Base-by-base conservation (phyloP, 1,140 invertebrate genomes). In the Drosophila mayri region DNA sequence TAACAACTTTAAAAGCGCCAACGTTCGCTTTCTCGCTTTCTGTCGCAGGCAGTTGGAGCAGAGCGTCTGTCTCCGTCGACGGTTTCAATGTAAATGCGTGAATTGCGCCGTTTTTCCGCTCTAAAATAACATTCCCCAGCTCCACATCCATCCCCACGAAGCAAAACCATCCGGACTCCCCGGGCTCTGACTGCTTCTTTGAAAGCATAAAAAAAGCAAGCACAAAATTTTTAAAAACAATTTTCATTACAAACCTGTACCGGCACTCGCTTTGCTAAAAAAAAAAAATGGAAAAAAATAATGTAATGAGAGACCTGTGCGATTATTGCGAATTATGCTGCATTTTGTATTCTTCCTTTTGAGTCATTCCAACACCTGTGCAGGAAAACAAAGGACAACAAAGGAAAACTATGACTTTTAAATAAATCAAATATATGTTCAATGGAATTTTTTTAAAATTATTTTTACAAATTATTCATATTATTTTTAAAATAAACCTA, bases 1-100 rank as follows among this genome's bases (percentile, higher is more conserved):
- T 60, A 72, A 72, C 67, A 71, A 40, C 20, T 57, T 18, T 16
- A 3, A 22, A 43, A 64, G 43, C 41, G 28, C 37, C 43, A 22
- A 22, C 55, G 41, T 62, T 49, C 30, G 20, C 44, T 20, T 12
- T 58, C 32, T 64, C 50, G 41, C 30, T 74, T 49, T 44, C 22
- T 41, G 14, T 16, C 37, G 37, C 62, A 38, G 37, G 22, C 65
- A 66, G 62, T 67, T 40, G 41, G 63, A 68, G 49, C 46, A 41
- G 54, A 38, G 72, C 73, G 44, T 46, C 83, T 79, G 84, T 76
- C 76, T 77, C 52, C 50, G 62, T 32, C 58, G 73, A 87, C 84
- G 72, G 43, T 59, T 88, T 55, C 43, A 70, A 77, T 88, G 84
- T 87, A 88, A 87, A 78, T 87, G 83, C 71, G 59, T 68, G 70